A percentile compares a stretch with the other conserved stretches of the same genome.
phyloP scores from a whole-genome alignment of 2,797 vertebrate species.

The Gouania willdenowi region DNA sequence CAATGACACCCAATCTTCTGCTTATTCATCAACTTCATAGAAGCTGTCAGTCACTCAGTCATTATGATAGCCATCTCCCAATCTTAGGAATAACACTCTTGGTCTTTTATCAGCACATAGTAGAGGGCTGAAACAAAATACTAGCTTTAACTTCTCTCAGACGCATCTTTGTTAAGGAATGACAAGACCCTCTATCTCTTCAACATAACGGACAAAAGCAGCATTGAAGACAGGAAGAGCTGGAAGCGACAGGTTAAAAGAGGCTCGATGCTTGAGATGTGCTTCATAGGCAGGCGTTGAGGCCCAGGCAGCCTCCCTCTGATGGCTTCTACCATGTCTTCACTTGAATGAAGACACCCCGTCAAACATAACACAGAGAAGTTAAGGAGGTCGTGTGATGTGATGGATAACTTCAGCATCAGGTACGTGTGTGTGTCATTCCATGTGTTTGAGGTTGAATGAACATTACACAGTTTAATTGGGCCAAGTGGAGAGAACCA shows the following conservation, averaged over 20 bases:
- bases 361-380: conserved; percentile 35
- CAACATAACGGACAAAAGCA: conserved; percentile 50
- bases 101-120: not conserved
- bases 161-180: conserved; percentile 15
- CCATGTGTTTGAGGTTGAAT: not conserved
- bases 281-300: conserved; percentile 53
- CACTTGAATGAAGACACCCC: conserved; percentile 42
- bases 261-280: conserved; percentile 42
- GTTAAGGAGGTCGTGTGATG: conserved; percentile 14
- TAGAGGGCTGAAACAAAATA: conserved; percentile 27
- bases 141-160: conserved; percentile 18
- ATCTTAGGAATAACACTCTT: conserved; percentile 12
- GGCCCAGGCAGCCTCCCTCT: conserved; percentile 45
- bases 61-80: conserved; percentile 1
- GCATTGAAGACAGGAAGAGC: conserved; percentile 32
- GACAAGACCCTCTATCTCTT: conserved; percentile 17
- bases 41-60: conserved; percentile 17
- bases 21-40: conserved; percentile 6
- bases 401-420: conserved; percentile 30
- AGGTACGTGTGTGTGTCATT: conserved; percentile 9
- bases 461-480: conserved; percentile 6
- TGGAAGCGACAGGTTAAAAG: conserved; percentile 15
- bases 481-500: too few relatives aligned
- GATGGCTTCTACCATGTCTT: conserved; percentile 55
- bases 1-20: not conserved